A percentile compares a stretch with the other conserved stretches of the same genome.
Evolutionary conservation across 1,140 invertebrate species (phyloP).

Genomic region (Dreissena rostriformis): DNA sequence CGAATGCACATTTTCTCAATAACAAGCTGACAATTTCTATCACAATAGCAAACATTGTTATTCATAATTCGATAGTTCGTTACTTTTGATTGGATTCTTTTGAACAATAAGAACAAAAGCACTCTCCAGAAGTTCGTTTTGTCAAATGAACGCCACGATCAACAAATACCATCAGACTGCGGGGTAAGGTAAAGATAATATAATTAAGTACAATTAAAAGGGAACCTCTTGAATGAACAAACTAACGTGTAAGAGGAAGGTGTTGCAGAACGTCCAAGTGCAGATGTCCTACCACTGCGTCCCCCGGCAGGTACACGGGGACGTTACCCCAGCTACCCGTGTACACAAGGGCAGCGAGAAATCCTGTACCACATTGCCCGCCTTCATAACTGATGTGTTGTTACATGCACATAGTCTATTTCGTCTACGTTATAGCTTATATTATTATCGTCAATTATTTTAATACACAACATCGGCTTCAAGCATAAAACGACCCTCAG

Average conservation of each 20-base stretch:
- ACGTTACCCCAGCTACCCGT: neutral
- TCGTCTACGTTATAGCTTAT: no score
- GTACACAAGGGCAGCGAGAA: neutral
- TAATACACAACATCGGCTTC: no score
- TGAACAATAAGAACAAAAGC: no score
- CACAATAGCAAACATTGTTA: no score
- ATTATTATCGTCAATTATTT: no score
- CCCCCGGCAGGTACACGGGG: neutral
- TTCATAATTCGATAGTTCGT: no score
- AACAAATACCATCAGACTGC: neutral
- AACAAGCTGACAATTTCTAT: no score
- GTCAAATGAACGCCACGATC: neutral
- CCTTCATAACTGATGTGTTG: neutral
- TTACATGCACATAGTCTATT: no score
- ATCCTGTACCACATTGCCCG: neutral
- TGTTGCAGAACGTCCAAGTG: neutral
- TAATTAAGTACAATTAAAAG: neutral
- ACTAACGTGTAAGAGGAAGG: neutral
- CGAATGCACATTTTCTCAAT: no score
- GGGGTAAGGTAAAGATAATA: neutral
- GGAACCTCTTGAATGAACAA: neutral
- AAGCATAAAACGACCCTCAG: no score
- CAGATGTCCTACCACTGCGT: neutral
- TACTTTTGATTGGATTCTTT: no score
- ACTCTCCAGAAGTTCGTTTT: no score